A percentile compares a stretch with the other conserved stretches of the same genome.
Conservation (phyloP, 2,113 vertebrate genomes). For the Nothocercus nigrocapillus region DNA sequence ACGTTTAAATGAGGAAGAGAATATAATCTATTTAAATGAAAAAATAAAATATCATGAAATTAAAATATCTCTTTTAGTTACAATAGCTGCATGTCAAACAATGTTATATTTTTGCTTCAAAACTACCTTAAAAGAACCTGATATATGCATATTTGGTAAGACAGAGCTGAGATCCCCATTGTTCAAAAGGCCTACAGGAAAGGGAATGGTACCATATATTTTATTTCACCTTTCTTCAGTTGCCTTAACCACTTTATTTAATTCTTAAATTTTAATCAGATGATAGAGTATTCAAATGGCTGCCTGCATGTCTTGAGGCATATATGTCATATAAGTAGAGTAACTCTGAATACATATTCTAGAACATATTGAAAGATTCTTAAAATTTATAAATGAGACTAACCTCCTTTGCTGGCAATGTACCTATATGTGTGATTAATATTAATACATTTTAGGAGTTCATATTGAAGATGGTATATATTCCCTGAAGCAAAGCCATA, state of each 20-base stretch:
- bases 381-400: neutral
- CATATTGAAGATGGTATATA: neutral
- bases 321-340: neutral
- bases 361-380: neutral
- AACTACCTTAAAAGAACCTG: neutral
- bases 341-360: neutral
- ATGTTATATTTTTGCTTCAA: neutral
- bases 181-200: neutral
- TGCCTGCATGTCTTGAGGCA: conserved; percentile 22
- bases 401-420: neutral
- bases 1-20: neutral
- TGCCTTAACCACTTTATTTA: conserved; percentile 12
- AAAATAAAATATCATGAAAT: neutral
- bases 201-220: conserved; percentile 10
- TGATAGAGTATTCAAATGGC: conserved; percentile 19
- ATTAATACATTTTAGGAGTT: neutral
- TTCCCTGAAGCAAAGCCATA: neutral
- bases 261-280: conserved; percentile 49
- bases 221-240: neutral
- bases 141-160: neutral
- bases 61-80: neutral
- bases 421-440: conserved; percentile 4
- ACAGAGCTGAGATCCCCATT: neutral
- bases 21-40: neutral
- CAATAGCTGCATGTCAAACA: neutral